A percentile compares a stretch with the other conserved stretches of the same genome.
These are phyloP conservation scores for Diplolepis rosae DNA, from an alignment of 2,888 invertebrate species.

Conservation along the genomic window DNA sequence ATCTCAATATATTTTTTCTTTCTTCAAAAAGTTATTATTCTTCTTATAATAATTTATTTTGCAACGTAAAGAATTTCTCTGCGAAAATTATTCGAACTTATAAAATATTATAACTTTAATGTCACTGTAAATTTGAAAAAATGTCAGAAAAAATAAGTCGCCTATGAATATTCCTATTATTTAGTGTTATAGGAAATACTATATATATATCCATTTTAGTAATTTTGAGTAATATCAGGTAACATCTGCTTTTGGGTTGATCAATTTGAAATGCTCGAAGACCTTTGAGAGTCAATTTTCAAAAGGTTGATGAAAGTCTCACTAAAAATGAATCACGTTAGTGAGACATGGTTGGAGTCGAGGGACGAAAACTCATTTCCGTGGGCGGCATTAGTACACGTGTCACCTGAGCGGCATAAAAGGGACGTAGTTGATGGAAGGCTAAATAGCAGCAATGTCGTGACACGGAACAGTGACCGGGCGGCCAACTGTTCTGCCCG, in stretches of 20 bases:
- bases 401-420: constrained; percentile 60
- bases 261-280: not conserved
- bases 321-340: constrained; percentile 6
- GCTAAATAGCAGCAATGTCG: constrained; percentile 62
- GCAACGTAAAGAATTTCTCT: too few relatives aligned
- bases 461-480: constrained; percentile 60
- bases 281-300: not conserved
- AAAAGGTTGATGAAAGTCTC: not conserved
- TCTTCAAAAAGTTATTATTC: too few relatives aligned
- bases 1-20: too few relatives aligned
- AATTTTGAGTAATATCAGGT: not conserved
- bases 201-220: not conserved
- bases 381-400: constrained; percentile 49
- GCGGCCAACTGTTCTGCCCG: constrained; percentile 54
- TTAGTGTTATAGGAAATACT: not conserved
- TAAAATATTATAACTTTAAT: too few relatives aligned
- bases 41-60: too few relatives aligned
- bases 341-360: constrained; percentile 18
- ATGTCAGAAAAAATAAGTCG: too few relatives aligned
- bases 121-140: too few relatives aligned
- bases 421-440: constrained; percentile 64
- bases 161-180: too few relatives aligned
- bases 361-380: constrained; percentile 52
- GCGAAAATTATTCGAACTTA: too few relatives aligned
- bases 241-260: not conserved